Conservation (phyloP, 2,797 vertebrate genomes). For the Chloroceryle inda region DNA sequence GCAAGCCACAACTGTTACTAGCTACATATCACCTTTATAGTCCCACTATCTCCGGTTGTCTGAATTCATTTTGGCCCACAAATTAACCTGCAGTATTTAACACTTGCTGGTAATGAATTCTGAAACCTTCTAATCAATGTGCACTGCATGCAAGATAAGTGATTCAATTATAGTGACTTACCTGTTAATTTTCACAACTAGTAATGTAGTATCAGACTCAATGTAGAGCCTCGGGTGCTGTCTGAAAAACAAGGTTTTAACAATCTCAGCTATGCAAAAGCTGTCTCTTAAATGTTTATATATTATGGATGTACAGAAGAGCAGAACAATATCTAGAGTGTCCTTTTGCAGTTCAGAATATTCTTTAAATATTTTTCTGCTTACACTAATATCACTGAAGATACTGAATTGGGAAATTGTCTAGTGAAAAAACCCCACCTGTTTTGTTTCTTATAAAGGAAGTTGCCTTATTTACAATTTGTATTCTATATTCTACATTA, state of each 20-base stretch:
- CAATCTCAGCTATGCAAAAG: constrained; percentile 14
- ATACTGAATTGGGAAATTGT: not conserved
- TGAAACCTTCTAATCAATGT: not conserved
- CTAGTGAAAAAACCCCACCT: not conserved
- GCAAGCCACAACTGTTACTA: constrained; percentile 45
- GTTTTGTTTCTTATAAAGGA: not conserved
- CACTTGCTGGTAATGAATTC: not conserved
- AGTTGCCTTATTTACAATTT: not conserved
- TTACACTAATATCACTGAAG: not conserved
- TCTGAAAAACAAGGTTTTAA: not conserved
- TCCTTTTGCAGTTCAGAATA: not conserved
- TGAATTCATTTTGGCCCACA: not conserved
- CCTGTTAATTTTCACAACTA: not conserved
- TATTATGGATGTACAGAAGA: not conserved
- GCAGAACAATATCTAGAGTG: not conserved
- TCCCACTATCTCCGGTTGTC: constrained; percentile 20
- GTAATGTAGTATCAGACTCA: not conserved
- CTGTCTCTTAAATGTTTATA: not conserved
- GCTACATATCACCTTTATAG: constrained; percentile 35
- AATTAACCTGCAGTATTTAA: constrained; percentile 18
- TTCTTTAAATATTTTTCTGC: constrained; percentile 3
- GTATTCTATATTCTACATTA: not conserved
- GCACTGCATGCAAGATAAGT: not conserved
- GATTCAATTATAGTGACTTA: not conserved
- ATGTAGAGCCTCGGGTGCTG: not conserved